phyloP scores from a whole-genome alignment of 2,113 vertebrate species.

The Sphyrna mokarran region DNA sequence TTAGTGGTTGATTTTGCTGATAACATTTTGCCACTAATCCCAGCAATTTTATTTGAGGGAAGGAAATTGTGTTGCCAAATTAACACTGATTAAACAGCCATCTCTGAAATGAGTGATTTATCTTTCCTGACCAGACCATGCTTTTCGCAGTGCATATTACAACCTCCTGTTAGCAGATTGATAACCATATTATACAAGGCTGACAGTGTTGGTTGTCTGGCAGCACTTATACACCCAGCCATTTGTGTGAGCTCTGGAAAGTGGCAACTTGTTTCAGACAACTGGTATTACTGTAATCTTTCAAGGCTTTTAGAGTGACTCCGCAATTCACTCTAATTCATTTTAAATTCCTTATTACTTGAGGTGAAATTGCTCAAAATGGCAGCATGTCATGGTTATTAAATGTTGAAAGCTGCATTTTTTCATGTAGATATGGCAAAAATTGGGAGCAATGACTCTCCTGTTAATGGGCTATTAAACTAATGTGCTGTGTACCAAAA shows the following conservation, averaged over 20 bases:
- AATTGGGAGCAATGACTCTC: background rate
- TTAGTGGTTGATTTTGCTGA: conserved; percentile 35
- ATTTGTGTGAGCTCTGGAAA: background rate
- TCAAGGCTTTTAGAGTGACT: background rate
- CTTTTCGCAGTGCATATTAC: background rate
- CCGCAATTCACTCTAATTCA: background rate
- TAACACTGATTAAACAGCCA: conserved; percentile 37
- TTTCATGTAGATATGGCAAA: conserved; percentile 6
- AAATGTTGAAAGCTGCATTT: background rate
- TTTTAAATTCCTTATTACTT: conserved; percentile 15
- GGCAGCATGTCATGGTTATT: background rate
- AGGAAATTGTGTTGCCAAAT: conserved; percentile 31
- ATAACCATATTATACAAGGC: conserved; percentile 32
- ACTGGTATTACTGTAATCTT: background rate
- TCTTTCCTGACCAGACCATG: conserved; percentile 30
- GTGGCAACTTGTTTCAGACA: conserved; percentile 19
- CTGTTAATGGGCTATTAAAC: background rate
- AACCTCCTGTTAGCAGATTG: conserved; percentile 35
- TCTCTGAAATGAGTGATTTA: conserved; percentile 32
- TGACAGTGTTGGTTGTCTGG: conserved; percentile 25
- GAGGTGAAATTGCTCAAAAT: conserved; percentile 11
- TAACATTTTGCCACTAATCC: conserved; percentile 28
- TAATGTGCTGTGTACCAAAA: background rate
- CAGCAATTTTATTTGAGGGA: conserved; percentile 17
- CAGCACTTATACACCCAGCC: background rate